Evolutionary conservation across 2,888 invertebrate species (phyloP), one percentile per base, ranked within the genome.

Genomic region (Anodontia alba): DNA sequence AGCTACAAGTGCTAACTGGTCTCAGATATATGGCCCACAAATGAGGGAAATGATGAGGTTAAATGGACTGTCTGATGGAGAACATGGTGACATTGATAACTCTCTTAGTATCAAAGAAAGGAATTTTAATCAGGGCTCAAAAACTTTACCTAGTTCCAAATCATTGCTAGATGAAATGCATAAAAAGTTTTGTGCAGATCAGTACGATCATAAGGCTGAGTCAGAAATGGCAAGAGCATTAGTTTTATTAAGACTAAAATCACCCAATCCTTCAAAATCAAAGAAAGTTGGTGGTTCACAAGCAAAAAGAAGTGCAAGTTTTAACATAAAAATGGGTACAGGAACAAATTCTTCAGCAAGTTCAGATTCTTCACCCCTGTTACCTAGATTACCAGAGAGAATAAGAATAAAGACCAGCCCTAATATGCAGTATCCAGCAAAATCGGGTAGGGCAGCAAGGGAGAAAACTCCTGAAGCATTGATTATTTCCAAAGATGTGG

Each of bases 101-200:
- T 23, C 42, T 20, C 1, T 43, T 17, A 10, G 10, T 17, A 62
- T n/a, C 20, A 42, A 51, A 31, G 70, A 75, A 29, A 70, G 70
- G 42, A 57, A 81, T 33, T 74, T 80, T n/a, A 71, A 74, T 54
- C 15, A 73, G 8, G 73, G 75, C 15, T 83, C 81, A 5, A 83
- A 81, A 73, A 87, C 86, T 12, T 75, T 88, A 31, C 88, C 83
- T 31, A 62, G 62, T n/a, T 87, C 88, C 23, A 87, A 86, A 68
- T 90, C 91, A 20, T 76, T 92, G 8, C 77, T 92, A 57, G 92
- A 92, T 81, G 88, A 90, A 54, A 88, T 92, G 89, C 92, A 92
- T 78, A 92, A 91, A 73, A 90, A 89, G 54, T 90, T 91, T 79
- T 92, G 91, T 88, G 83, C 92, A 29, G 89, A 91, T 75, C 91